phyloP scores from a whole-genome alignment of 2,797 vertebrate species.

The Microctenopoma steveboyesi region DNA sequence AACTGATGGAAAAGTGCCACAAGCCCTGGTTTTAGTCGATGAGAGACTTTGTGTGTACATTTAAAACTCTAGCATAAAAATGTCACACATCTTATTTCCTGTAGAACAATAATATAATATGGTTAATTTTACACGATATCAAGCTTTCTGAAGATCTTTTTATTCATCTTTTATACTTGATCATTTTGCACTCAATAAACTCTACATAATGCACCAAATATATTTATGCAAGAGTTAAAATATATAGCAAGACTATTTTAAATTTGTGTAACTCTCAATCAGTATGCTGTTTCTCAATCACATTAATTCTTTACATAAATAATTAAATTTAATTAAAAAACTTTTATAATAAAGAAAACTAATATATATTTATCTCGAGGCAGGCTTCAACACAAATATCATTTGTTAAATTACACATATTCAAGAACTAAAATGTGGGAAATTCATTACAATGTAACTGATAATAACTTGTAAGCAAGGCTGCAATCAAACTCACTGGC shows the following conservation, averaged over 20 bases:
- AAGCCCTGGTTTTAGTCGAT: slow-evolving; percentile 19
- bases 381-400: slow-evolving; percentile 19
- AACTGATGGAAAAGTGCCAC: slow-evolving; percentile 25
- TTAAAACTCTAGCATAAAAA: slow-evolving; percentile 34
- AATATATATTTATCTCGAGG: slow-evolving; percentile 69
- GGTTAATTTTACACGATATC: slow-evolving; percentile 54
- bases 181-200: slow-evolving; percentile 76
- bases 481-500: background rate
- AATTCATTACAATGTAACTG: background rate
- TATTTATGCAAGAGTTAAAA: slow-evolving; percentile 69
- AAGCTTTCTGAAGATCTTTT: slow-evolving; percentile 44
- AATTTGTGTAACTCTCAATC: slow-evolving; percentile 35
- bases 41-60: slow-evolving; percentile 24
- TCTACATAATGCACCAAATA: slow-evolving; percentile 74
- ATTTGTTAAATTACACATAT: slow-evolving; percentile 18
- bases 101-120: slow-evolving; percentile 35
- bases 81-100: slow-evolving; percentile 24
- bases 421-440: background rate
- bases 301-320: slow-evolving; percentile 41
- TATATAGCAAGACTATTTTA: slow-evolving; percentile 21
- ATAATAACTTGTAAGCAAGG: background rate
- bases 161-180: slow-evolving; percentile 63
- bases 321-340: slow-evolving; percentile 34
- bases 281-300: slow-evolving; percentile 35
- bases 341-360: slow-evolving; percentile 61